These are phyloP conservation scores for Cryptoblepharus egeriae DNA, from an alignment of 2,797 vertebrate species.

Conservation along the genomic window DNA sequence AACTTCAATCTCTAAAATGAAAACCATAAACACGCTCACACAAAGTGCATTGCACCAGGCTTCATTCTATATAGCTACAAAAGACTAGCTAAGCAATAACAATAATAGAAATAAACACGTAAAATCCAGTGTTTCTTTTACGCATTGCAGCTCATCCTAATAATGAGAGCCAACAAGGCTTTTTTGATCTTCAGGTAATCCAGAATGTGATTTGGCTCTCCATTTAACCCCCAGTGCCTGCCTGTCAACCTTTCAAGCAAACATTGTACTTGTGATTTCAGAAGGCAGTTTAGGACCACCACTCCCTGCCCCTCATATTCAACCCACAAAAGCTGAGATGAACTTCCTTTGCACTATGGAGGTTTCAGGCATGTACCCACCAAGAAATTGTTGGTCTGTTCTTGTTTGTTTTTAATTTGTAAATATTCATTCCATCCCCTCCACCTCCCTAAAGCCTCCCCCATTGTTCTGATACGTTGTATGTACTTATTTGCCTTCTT, in stretches of 20 bases:
- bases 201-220: slow-evolving; percentile 48
- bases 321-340: background rate
- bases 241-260: background rate
- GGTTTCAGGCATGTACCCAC: background rate
- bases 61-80: slow-evolving; percentile 42
- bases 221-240: slow-evolving; percentile 37
- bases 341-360: background rate
- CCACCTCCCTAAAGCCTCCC: slow-evolving; percentile 56
- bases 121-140: slow-evolving; percentile 64
- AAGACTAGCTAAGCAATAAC: slow-evolving; percentile 75
- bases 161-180: slow-evolving; percentile 37
- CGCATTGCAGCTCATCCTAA: slow-evolving; percentile 65
- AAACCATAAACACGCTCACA: too few species aligned
- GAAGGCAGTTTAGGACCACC: background rate
- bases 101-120: slow-evolving; percentile 43
- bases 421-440: slow-evolving; percentile 51
- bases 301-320: rapidly evolving
- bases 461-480: slow-evolving; percentile 46
- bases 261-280: slow-evolving; percentile 29
- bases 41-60: background rate
- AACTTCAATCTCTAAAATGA: rapidly evolving
- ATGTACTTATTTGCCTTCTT: slow-evolving; percentile 59
- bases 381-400: slow-evolving; percentile 30
- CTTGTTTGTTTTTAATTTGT: slow-evolving; percentile 50
- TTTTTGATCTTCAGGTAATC: slow-evolving; percentile 34